Base-by-base conservation (phyloP, 2,797 vertebrate species). In the Phrynocephalus guinanensis region DNA sequence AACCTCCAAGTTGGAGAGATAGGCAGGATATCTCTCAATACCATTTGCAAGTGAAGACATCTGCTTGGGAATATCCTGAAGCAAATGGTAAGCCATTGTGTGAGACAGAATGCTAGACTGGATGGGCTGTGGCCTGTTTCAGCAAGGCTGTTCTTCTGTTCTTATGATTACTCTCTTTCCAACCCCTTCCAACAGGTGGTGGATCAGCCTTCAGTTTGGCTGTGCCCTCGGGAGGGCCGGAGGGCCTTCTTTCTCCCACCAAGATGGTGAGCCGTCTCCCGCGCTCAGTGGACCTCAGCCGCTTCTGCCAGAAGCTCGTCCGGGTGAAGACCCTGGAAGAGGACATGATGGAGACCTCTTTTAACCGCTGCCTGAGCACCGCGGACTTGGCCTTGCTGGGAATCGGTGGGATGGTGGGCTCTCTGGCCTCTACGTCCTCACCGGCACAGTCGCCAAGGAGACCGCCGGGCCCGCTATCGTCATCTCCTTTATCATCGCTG, bases 391-490 rank as follows among this genome's bases (percentile, higher is more conserved):
- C 98, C 0, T 95, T 99, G 83, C 91, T 99, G 93, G 98, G 99
- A 15, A 97, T 99, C 0, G 99, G 99, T 0, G 98, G 98, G 89
- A 99, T 99, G 98, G 98, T 99, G 91, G 99, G 98, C 86, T 99
- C 86, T 99, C 98, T 0, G 98, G 99, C 7, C 97, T 99, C 1
- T 99, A 99, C 0, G 99, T 99, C 88, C 97, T 99, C 63, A 99
- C 98, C 0, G 99, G 99, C 93, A 98, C 98, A 0, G 98, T 99
- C 50, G 99, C 98, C 60, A 99, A 98, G 96, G 97, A 99, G 88
- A 97, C 97, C 0, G 97, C 97, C 0, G 99, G 99, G 24, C 99
- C 99, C 0, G 98, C 99, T 0, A 97, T 99, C 78, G 95, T 98
- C 0, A 0, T 99, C 89, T 99, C 98, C 72, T 99, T 98, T 90